Base-by-base conservation (phyloP, 2,113 vertebrate genomes). In the Ginglymostoma cirratum region DNA sequence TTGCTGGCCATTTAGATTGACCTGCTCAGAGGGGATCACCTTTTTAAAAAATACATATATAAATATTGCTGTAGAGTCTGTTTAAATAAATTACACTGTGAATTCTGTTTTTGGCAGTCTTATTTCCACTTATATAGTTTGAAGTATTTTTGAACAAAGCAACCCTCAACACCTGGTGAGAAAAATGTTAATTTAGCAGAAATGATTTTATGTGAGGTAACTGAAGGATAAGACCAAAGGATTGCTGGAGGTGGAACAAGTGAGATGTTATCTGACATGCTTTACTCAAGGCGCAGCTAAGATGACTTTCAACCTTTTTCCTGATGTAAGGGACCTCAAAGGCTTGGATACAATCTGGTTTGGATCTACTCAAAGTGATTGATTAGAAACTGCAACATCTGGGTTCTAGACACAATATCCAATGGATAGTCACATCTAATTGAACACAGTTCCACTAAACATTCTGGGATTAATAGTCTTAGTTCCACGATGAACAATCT, bases 391-490 rank as follows among this genome's bases (percentile, higher is more conserved):
- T 93, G 61, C n/a, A 65, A 93, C 89, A 93, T 93, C 89, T 93
- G 89, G 61, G 65, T 93, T 66, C 89, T 93, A 66, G 89, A 93
- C 89, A 93, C 55, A 93, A 93, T 93, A 93, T 93, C 61, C 89
- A 93, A 66, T 93, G 89, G 89, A 93, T 93, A 93, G 61, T 93
- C n/a, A 93, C 89, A 93, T 93, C 34, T 93, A 93, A 93, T 93
- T 93, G 89, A 67, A 93, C 21, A 93, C 89, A 93, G 89, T n/a
- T 93, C 61, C 61, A 93, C 89, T 17, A 93, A 93, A 93, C 65
- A 93, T 67, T 93, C 34, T 23, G 34, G 61, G 61, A 93, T n/a
- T 92, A 92, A 93, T 66, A n/a, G n/a, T 17, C 38, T 65, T 93
- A 38, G 89, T 93, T 24, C 61, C 34, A 93, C 5, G 38, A 23